Evolutionary conservation across 1,140 invertebrate species (phyloP), one percentile per base, ranked within the genome.

Genomic region (Drosophila erecta): DNA sequence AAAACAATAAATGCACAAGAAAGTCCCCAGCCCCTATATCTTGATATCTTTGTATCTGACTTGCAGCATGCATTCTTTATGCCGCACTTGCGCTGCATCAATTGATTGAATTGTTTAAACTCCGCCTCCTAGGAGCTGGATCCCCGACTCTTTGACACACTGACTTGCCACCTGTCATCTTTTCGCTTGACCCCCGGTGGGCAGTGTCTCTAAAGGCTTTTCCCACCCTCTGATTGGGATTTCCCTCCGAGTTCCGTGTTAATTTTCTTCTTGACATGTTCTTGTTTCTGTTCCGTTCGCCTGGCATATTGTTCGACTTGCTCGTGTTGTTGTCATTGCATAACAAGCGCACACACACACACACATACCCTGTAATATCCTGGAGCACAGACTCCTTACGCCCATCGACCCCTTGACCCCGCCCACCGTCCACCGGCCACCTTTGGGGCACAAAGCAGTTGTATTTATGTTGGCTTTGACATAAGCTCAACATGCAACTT

Each of bases 401-500:
- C 81, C 79, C 64, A 46, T 24, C 58, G 15, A 33, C 40, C 50
- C 43, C 53, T 58, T 66, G 55, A 46, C 27, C 40, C 44, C 41
- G 8, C 17, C 27, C 41, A 15, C 3, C 53, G 20, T 2, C 40
- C 50, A 47, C 40, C 27, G 35, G 24, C 20, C 62, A 60, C 73
- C 57, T 62, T 73, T 79, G 75, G 70, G 76, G 81, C 76, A 53
- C 81, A 85, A 85, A 85, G 72, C 77, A 80, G 81, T 86, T 77
- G 84, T 87, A 87, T 87, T 87, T 80, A 87, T 89, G 84, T 87
- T 89, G 80, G 77, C 76, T 89, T 89, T 89, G 84, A 87, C 84
- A 87, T 84, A 89, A 89, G 84, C 76, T 46, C 53, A 77, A 87
- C 84, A 87, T 89, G 84, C 83, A 89, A 83, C 79, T 71, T 85